Percentiles rank a stretch among this genome's conserved stretches.
phyloP scores from a whole-genome alignment of 2,797 vertebrate genomes.

The Rhinichthys osculus region DNA sequence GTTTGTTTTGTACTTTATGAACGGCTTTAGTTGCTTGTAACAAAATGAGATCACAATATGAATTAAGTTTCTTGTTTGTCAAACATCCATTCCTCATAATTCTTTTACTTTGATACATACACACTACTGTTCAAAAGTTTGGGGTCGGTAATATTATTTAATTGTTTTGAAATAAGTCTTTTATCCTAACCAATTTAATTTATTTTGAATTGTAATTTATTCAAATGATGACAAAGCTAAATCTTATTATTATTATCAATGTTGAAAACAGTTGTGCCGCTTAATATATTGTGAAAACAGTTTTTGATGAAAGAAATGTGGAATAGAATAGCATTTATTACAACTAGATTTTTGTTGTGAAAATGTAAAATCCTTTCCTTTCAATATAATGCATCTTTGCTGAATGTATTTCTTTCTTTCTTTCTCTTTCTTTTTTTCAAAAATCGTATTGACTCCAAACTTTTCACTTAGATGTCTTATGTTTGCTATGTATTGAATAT shows the following conservation, averaged over 20 bases:
- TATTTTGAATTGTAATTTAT: not conserved
- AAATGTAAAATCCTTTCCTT: not conserved
- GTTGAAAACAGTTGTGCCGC: not conserved
- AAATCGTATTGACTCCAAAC: too few species aligned
- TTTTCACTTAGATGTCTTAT: not conserved
- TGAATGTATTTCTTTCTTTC: too few species aligned
- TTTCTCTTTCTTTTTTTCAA: too few species aligned
- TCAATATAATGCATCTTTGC: not conserved
- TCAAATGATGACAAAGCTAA: not conserved
- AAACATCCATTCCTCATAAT: not conserved
- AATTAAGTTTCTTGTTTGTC: not conserved
- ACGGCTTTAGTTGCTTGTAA: not conserved
- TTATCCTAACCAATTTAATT: not conserved
- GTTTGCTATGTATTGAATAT: not conserved
- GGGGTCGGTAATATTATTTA: too few species aligned
- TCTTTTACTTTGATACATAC: not conserved
- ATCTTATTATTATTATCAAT: not conserved
- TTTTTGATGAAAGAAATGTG: not conserved
- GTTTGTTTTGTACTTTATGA: not conserved
- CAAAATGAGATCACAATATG: not conserved
- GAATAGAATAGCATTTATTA: not conserved
- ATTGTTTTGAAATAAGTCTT: not conserved
- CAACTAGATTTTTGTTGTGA: not conserved
- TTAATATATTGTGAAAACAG: too few species aligned
- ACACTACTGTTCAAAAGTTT: not conserved